These are phyloP conservation scores for Pseudococcus longispinus DNA, from an alignment of 2,888 invertebrate genomes.

Conservation along the genomic window DNA sequence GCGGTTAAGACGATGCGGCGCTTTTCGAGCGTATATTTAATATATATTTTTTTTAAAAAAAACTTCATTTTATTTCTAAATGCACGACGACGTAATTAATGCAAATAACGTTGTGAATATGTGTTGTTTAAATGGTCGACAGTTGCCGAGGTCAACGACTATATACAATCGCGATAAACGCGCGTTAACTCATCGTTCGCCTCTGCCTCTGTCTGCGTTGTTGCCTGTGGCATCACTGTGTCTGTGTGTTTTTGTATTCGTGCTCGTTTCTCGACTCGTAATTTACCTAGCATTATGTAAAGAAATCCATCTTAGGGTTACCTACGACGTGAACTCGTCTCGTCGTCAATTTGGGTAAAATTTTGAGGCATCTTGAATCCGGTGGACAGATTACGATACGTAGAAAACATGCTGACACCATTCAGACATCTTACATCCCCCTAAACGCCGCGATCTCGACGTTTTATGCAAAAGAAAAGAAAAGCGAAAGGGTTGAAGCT, in stretches of 20 bases:
- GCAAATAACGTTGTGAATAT: conserved; percentile 53
- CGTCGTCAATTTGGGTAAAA: not conserved
- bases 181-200: conserved; percentile 20
- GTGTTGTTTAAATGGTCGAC: conserved; percentile 49
- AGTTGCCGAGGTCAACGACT: conserved; percentile 52
- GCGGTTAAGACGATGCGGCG: not conserved
- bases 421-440: not conserved
- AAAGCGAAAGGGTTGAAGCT: not conserved
- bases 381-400: not conserved
- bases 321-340: too few species aligned
- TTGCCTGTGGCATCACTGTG: not conserved
- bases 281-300: too few species aligned
- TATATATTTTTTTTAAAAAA: not conserved
- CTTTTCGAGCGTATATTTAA: not conserved
- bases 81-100: conserved; percentile 50
- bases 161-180: conserved; percentile 15
- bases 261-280: too few species aligned
- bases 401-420: not conserved
- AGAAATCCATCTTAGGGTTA: too few species aligned
- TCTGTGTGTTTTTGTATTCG: not conserved
- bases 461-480: not conserved
- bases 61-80: conserved; percentile 19
- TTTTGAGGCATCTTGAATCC: not conserved
- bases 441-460: not conserved
- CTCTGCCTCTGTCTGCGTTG: not conserved